Base-by-base conservation (phyloP, 2,113 vertebrate genomes). In the Macquaria australasica region DNA sequence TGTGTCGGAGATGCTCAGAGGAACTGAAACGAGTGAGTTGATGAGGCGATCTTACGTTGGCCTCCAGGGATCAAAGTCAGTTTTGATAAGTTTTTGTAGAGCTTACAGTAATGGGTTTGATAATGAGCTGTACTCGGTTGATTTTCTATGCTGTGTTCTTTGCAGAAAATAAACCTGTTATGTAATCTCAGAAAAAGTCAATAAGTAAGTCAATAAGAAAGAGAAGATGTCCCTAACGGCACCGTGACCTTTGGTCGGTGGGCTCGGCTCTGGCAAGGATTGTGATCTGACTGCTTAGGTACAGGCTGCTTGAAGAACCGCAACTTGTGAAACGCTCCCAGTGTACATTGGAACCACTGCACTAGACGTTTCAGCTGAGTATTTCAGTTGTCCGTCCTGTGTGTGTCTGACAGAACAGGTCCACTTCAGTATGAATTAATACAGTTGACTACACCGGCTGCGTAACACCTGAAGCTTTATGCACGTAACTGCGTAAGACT, bases 181-280 rank as follows among this genome's bases (percentile, higher is more conserved):
- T 60, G 25, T 75, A 82, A 87, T 80, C 12, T 77, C 37, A 70
- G 70, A 55, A 79, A 81, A 78, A n/a, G 37, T 88, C 83, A 41
- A 91, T 87, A 74, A 23, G 28, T 15, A 41, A 75, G 20, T 78
- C 85, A 39, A 81, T 83, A 41, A 28, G 62, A 45, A 39, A 67
- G 64, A 79, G 68, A 73, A 51, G 77, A 66, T 51, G 72, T 83
- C 53, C 31, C 64, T 63, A 51, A 74, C 75, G 50, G 31, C 45
- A 28, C n/a, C 0, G 14, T 83, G 83, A 88, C 85, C 77, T 84
- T 72, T 86, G 76, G 12, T 25, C 12, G 8, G 55, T 39, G 73
- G 87, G 73, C 66, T 81, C 25, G 3, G 20, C 55, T 45, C 51
- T 1, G 12, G 23, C 10, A 12, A 48, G 55, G 12, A 14, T 34